These are phyloP conservation scores for Halcyon senegalensis DNA, from an alignment of 2,113 vertebrate species.

Conservation along the genomic window DNA sequence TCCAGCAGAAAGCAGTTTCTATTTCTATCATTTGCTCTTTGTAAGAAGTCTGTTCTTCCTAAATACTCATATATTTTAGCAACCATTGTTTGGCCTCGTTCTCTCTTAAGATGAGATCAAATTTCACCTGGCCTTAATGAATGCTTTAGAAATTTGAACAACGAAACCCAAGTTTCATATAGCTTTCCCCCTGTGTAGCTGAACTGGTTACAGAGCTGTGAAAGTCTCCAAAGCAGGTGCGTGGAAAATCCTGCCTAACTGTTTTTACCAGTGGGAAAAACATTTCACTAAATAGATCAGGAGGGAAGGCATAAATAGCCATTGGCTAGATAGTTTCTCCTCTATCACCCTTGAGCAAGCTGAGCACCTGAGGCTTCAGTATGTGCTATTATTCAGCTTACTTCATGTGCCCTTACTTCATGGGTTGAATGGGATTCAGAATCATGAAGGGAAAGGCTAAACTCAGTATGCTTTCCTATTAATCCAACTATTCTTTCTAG, in stretches of 20 bases:
- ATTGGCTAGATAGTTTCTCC: not conserved
- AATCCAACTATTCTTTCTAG: not conserved
- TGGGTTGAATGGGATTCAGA: not conserved
- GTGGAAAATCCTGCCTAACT: not conserved
- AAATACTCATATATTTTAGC: not conserved
- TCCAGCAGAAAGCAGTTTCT: slow-evolving; percentile 32
- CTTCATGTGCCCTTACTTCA: not conserved
- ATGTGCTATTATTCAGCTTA: not conserved
- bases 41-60: not conserved
- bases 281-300: not conserved
- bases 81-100: not conserved
- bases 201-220: not conserved
- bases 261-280: not conserved
- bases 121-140: not conserved
- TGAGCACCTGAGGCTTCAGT: not conserved
- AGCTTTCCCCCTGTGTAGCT: not conserved
- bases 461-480: not conserved
- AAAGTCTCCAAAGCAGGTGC: slow-evolving; percentile 42
- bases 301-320: not conserved
- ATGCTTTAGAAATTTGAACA: not conserved
- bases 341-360: not conserved
- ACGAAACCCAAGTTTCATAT: not conserved
- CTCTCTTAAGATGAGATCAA: not conserved
- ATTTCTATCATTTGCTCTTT: not conserved
- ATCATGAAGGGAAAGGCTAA: not conserved